Conservation (phyloP, 2,797 vertebrate species). For the Parauchenoglanis ngamensis region DNA sequence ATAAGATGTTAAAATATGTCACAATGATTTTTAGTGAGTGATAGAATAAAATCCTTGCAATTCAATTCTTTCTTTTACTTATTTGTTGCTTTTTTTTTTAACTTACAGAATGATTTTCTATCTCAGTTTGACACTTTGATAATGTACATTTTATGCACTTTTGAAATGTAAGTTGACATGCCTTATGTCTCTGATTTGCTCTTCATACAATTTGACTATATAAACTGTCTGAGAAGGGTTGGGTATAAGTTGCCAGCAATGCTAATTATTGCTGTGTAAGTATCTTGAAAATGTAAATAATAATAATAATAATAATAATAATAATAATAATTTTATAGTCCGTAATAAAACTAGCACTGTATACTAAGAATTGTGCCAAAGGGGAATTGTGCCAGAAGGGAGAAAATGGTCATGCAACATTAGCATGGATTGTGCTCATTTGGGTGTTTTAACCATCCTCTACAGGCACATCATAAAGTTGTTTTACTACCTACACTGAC, state of each 20-base stretch:
- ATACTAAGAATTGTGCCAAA: constrained; percentile 6
- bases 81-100: neutral
- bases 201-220: neutral
- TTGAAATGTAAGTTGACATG: neutral
- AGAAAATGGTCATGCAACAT: constrained; percentile 37
- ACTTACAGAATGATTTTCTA: neutral
- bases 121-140: neutral
- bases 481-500: constrained; percentile 41
- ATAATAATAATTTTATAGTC: too few relatives aligned
- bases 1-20: neutral
- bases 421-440: constrained; percentile 44
- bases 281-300: neutral
- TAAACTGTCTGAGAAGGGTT: neutral
- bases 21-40: neutral
- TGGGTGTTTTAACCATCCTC: constrained; percentile 60
- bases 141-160: neutral
- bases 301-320: too few relatives aligned
- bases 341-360: neutral
- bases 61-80: neutral
- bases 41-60: neutral
- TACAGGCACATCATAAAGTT: constrained; percentile 53
- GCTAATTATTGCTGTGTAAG: neutral
- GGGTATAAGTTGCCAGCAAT: neutral
- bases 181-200: neutral
- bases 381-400: constrained; percentile 1